Evolutionary conservation across 2,888 invertebrate species (phyloP).

Genomic region (Coelogynopora nodosa): DNA sequence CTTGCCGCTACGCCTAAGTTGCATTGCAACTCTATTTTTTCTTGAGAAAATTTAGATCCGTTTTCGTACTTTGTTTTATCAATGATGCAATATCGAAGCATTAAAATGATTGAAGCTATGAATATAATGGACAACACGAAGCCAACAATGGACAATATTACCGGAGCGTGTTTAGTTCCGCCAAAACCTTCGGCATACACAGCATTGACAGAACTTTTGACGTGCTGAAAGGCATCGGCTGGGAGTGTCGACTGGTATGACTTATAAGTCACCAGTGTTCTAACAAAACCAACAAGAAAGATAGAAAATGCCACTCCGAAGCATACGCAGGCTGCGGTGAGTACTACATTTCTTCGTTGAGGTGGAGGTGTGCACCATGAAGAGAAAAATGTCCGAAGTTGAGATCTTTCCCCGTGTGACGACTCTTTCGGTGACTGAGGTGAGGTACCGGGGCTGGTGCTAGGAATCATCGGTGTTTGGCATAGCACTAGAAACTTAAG

Average conservation of each 20-base stretch:
- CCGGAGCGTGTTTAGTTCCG: neutral
- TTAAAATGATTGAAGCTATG: neutral
- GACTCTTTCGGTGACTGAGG: too few species aligned
- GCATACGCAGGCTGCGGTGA: neutral
- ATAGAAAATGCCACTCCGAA: neutral
- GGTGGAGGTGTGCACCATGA: too few species aligned
- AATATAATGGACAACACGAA: neutral
- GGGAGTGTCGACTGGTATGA: neutral
- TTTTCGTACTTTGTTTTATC: too few species aligned
- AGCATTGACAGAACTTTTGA: neutral
- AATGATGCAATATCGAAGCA: neutral
- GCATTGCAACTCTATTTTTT: too few species aligned
- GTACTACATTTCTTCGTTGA: neutral
- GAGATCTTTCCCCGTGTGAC: too few species aligned
- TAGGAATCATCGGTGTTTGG: too few species aligned
- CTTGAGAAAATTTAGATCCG: too few species aligned
- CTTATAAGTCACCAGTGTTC: neutral
- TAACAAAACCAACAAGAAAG: neutral
- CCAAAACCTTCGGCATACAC: neutral
- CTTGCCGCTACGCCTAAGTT: too few species aligned
- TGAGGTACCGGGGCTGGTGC: too few species aligned
- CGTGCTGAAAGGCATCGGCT: neutral
- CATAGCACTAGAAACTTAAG: too few species aligned
- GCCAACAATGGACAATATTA: neutral
- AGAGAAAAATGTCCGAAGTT: too few species aligned